Percentiles rank a stretch among this genome's conserved stretches.
Conservation (phyloP, 1,140 invertebrate species). For the Euura lappo region DNA sequence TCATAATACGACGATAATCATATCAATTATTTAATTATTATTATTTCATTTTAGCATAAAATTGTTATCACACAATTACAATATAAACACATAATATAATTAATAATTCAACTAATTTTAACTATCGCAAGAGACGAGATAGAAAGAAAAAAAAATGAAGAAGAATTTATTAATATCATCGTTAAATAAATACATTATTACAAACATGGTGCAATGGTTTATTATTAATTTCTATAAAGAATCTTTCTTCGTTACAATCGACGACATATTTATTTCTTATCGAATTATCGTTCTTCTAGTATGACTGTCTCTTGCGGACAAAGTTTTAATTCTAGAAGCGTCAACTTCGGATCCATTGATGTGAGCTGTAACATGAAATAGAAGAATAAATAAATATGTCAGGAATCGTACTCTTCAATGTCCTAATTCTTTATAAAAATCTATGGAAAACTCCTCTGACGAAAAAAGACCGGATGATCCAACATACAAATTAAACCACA, state of each 20-base stretch:
- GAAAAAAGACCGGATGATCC: background rate
- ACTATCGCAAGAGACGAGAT: no score
- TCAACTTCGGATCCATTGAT: constrained; percentile 74
- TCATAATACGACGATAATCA: constrained; percentile 32
- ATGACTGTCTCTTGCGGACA: constrained; percentile 92
- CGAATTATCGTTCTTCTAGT: constrained; percentile 83
- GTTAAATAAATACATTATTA: constrained; percentile 37
- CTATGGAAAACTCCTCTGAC: background rate
- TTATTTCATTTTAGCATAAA: no score
- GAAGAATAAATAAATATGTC: background rate
- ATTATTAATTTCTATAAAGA: constrained; percentile 44
- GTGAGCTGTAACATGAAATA: constrained; percentile 74
- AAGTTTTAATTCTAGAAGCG: constrained; percentile 81
- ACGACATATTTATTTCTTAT: constrained; percentile 21
- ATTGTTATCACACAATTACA: constrained; percentile 40
- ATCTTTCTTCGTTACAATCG: constrained; percentile 37
- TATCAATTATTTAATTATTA: constrained; percentile 22
- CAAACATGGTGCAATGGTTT: constrained; percentile 19
- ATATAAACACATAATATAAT: constrained; percentile 53
- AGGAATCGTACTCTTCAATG: no score
- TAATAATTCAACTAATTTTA: no score
- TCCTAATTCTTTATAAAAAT: background rate
- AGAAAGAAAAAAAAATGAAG: no score
- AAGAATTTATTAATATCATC: no score
- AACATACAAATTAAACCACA: background rate